Percentiles rank a stretch among this genome's conserved stretches.
phyloP scores from a whole-genome alignment of 1,140 invertebrate genomes.

The Pseudachorutes palmiensis region DNA sequence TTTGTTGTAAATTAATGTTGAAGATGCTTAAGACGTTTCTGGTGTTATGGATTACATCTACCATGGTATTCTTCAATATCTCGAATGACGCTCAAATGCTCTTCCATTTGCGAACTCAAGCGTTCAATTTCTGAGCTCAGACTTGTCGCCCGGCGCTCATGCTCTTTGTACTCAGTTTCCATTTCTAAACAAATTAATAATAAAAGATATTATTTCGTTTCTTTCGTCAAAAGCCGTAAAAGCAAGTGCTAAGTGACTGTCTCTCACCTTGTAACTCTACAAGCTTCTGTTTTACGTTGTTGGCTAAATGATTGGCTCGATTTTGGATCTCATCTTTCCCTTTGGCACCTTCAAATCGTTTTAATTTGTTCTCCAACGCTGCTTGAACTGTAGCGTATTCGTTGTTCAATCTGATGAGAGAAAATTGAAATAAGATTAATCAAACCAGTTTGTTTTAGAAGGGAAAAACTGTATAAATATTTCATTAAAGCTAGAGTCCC shows the following conservation, averaged over 20 bases:
- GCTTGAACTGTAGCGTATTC: conserved; percentile 54
- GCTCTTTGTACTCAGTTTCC: conserved; percentile 45
- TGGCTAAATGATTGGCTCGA: conserved; percentile 63
- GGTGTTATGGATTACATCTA: conserved; percentile 42
- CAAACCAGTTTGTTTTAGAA: too few relatives aligned
- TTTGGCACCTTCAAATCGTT: conserved; percentile 57
- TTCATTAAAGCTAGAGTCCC: neutral
- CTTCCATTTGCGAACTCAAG: conserved; percentile 46
- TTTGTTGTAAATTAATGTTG: neutral
- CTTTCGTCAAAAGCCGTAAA: too few relatives aligned
- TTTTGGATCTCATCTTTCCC: conserved; percentile 61
- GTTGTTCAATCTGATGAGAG: conserved; percentile 45
- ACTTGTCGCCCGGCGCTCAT: conserved; percentile 45
- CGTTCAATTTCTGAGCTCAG: conserved; percentile 44
- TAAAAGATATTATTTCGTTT: neutral
- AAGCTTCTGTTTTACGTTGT: conserved; percentile 63
- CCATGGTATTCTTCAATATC: conserved; percentile 46
- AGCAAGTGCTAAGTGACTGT: too few relatives aligned
- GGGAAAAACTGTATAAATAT: too few relatives aligned
- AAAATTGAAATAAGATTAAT: too few relatives aligned
- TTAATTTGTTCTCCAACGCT: conserved; percentile 53
- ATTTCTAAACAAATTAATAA: conserved; percentile 49
- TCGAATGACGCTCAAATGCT: conserved; percentile 46
- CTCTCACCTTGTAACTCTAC: conserved; percentile 58
- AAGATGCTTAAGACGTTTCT: neutral